Conservation (phyloP, 2,888 invertebrate genomes). For the Anticlea derivata region DNA sequence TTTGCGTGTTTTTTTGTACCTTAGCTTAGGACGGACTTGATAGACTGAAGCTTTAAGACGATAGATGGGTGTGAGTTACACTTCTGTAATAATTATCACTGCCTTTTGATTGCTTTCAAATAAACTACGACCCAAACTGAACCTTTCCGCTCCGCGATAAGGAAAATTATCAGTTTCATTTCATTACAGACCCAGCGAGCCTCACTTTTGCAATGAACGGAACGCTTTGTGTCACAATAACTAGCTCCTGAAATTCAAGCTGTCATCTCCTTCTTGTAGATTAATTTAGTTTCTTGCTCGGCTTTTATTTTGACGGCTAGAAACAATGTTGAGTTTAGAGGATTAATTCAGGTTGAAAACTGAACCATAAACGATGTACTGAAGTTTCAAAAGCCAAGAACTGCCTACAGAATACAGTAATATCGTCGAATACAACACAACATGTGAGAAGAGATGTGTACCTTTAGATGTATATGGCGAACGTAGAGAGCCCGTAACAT, state of each 20-base stretch:
- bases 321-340: constrained; percentile 9
- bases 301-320: constrained; percentile 33
- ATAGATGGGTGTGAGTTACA: not conserved
- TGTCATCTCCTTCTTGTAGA: constrained; percentile 32
- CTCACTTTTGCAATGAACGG: constrained; percentile 26
- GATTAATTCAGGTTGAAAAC: constrained; percentile 19
- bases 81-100: not conserved
- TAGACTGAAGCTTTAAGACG: too few species aligned
- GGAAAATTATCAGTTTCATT: constrained; percentile 30
- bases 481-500: too few species aligned
- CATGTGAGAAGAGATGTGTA: too few species aligned
- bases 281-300: constrained; percentile 33
- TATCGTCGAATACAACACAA: too few species aligned
- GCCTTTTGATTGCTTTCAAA: not conserved
- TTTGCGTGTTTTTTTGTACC: too few species aligned
- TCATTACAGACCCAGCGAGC: constrained; percentile 16
- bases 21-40: too few species aligned
- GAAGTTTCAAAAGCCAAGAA: not conserved
- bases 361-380: constrained; percentile 1
- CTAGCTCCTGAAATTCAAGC: constrained; percentile 35
- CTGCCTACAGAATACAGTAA: too few species aligned
- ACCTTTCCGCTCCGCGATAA: constrained; percentile 36
- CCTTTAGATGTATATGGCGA: too few species aligned
- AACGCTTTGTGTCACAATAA: constrained; percentile 34
- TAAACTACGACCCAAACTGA: constrained; percentile 36